Evolutionary conservation across 2,113 vertebrate genomes (phyloP).

Genomic region (Malurus alboscapulatus): DNA sequence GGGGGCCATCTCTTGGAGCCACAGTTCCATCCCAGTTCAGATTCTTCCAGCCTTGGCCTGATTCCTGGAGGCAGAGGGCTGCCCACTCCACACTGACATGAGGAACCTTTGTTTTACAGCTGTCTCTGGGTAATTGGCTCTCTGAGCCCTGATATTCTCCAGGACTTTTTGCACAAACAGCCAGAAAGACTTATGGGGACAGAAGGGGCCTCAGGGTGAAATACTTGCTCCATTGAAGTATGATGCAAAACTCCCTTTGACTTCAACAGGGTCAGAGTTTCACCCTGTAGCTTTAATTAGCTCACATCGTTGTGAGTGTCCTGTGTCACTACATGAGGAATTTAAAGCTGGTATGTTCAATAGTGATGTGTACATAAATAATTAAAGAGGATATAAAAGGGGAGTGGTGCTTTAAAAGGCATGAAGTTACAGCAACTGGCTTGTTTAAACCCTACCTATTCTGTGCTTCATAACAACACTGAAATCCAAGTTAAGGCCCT

Average conservation of each 20-base stretch:
- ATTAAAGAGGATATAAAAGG: slow-evolving; percentile 39
- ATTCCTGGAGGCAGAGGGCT: not conserved
- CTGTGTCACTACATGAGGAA: not conserved
- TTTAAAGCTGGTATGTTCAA: slow-evolving; percentile 8
- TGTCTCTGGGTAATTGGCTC: slow-evolving; percentile 9
- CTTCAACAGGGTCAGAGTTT: not conserved
- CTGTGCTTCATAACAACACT: not conserved
- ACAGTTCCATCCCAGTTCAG: not conserved
- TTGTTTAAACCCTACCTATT: not conserved
- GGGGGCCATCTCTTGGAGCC: not conserved
- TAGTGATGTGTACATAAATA: not conserved
- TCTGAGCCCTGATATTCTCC: slow-evolving; percentile 35
- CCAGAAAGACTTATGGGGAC: not conserved
- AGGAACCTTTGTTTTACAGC: not conserved
- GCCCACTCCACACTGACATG: accelerated
- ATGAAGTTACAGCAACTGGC: not conserved
- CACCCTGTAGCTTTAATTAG: slow-evolving; percentile 54
- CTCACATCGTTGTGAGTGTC: not conserved
- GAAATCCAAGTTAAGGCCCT: not conserved
- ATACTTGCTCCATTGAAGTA: slow-evolving; percentile 20
- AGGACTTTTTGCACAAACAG: slow-evolving; percentile 9
- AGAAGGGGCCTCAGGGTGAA: slow-evolving; percentile 7
- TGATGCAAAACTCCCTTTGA: slow-evolving; percentile 25
- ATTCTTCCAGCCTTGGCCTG: not conserved
- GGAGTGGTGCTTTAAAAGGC: not conserved